Conservation (phyloP, 1,140 invertebrate genomes). For the Polypedilum pembai region DNA sequence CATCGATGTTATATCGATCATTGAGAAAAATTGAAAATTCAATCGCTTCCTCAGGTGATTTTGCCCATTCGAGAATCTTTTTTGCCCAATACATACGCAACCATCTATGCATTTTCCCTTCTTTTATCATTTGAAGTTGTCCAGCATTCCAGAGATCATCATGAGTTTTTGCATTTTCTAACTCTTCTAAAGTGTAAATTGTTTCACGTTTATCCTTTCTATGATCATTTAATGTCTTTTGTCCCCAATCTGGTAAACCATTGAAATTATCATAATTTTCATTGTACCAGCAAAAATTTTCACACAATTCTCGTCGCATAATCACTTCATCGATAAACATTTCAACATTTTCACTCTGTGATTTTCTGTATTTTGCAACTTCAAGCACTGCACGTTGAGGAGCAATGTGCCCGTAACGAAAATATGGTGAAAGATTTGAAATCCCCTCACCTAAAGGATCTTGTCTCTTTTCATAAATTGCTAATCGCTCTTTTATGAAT, state of each 20-base stretch:
- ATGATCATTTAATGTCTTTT: conserved; percentile 61
- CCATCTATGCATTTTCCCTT: conserved; percentile 89
- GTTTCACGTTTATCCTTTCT: conserved; percentile 70
- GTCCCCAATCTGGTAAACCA: conserved; percentile 74
- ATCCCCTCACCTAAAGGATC: conserved; percentile 65
- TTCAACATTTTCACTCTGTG: conserved; percentile 61
- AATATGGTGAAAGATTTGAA: conserved; percentile 87
- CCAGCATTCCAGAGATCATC: conserved; percentile 90
- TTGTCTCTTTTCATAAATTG: conserved; percentile 66
- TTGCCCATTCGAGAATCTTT: conserved; percentile 82
- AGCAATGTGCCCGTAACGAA: conserved; percentile 86
- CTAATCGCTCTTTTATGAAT: conserved; percentile 64
- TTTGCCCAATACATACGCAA: conserved; percentile 94
- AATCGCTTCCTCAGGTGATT: conserved; percentile 68
- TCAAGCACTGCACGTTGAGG: conserved; percentile 72
- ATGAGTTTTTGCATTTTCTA: conserved; percentile 68
- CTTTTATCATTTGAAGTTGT: conserved; percentile 68
- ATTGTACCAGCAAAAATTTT: conserved; percentile 90
- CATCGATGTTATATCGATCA: conserved; percentile 82
- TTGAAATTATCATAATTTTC: conserved; percentile 73
- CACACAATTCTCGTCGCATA: conserved; percentile 72
- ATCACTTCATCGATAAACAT: conserved; percentile 81
- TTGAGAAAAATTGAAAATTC: conserved; percentile 73
- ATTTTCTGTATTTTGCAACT: conserved; percentile 56
- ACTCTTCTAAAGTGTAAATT: conserved; percentile 62